Evolutionary conservation across 2,113 vertebrate species (phyloP).

Genomic region (Typhlomys cinereus): DNA sequence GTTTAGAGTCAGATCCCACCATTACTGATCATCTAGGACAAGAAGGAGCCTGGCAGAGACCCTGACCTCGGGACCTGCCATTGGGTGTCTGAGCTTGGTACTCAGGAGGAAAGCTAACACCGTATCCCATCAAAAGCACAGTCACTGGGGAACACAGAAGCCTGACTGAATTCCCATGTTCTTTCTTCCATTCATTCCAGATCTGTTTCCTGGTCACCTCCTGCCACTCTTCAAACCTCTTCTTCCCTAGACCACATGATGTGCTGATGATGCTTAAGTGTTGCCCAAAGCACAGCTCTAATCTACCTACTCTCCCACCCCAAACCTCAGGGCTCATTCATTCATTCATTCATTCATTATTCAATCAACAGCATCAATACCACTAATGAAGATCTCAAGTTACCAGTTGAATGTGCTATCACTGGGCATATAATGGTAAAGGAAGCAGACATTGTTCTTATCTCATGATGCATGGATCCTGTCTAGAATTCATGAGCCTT

Average conservation of each 20-base stretch:
- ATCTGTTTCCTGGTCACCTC: neutral
- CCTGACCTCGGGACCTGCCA: neutral
- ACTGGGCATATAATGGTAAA: neutral
- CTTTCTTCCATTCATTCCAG: neutral
- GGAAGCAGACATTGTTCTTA: neutral
- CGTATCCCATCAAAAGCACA: neutral
- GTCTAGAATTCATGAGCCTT: neutral
- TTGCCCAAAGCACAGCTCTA: neutral
- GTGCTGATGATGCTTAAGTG: too few relatives aligned
- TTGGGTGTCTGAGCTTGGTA: neutral
- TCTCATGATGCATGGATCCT: neutral
- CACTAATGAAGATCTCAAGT: too few relatives aligned
- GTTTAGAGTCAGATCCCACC: neutral
- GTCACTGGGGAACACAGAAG: neutral
- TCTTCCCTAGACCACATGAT: neutral
- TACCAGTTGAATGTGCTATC: neutral
- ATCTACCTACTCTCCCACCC: too few relatives aligned
- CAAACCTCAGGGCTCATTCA: neutral
- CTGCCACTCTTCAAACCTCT: neutral
- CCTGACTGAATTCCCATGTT: neutral
- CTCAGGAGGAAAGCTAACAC: neutral
- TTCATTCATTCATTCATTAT: neutral
- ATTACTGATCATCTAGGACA: neutral
- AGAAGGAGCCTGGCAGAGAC: neutral
- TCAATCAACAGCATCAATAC: too few relatives aligned